Conservation (phyloP, 2,797 vertebrate genomes). For the Toxotes lorentzi region DNA sequence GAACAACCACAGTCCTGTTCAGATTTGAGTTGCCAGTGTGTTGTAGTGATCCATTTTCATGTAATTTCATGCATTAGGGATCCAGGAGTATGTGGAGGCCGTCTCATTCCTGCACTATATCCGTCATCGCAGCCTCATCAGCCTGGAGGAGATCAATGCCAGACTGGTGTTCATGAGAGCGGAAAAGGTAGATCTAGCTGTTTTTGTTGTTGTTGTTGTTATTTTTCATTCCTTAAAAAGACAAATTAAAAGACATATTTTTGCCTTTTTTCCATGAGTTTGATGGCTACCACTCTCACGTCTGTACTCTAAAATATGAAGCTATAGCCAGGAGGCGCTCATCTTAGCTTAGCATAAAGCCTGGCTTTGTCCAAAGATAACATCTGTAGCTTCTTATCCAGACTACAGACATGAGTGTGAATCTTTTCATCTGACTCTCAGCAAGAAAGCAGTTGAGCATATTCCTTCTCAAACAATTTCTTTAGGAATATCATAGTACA, state of each 20-base stretch:
- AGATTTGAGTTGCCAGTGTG: background rate
- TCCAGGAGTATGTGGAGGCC: constrained; percentile 98
- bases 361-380: background rate
- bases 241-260: background rate
- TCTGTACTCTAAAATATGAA: background rate
- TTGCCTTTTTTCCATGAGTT: background rate
- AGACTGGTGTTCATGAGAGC: constrained; percentile 89
- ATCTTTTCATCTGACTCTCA: background rate
- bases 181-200: constrained; percentile 49
- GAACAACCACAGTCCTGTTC: background rate
- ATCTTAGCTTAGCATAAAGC: background rate
- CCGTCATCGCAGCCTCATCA: constrained; percentile 93
- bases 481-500: background rate
- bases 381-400: background rate
- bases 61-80: constrained; percentile 82
- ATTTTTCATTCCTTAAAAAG: background rate
- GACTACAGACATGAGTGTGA: no score
- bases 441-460: background rate
- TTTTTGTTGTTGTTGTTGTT: background rate
- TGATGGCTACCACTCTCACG: background rate
- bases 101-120: constrained; percentile 97
- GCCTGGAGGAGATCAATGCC: constrained; percentile 95
- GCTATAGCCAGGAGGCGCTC: background rate
- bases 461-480: background rate
- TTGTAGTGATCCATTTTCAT: constrained; percentile 10